Percentiles rank a stretch among this genome's conserved stretches.
phyloP scores from a whole-genome alignment of 2,888 invertebrate species.

The Limnephilus rhombicus region DNA sequence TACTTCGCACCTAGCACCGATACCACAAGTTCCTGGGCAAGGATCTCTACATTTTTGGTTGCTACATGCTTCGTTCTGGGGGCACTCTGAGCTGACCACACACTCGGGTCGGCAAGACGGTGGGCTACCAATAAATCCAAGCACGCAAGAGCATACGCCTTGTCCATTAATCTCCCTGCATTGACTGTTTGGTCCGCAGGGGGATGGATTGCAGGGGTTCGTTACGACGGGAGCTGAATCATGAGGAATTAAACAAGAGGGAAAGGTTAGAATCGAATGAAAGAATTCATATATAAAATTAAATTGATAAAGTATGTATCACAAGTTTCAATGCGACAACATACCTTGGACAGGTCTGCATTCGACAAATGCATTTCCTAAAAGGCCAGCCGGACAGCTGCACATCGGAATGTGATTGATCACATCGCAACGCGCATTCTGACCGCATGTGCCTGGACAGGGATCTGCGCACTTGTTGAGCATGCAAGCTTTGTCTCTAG shows the following conservation, averaged over 20 bases:
- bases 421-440: too few species aligned
- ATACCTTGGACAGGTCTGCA: conserved; percentile 40
- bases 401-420: too few species aligned
- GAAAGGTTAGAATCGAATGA: not conserved
- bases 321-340: not conserved
- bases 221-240: conserved; percentile 72
- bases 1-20: conserved; percentile 81
- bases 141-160: conserved; percentile 84
- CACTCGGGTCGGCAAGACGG: conserved; percentile 89
- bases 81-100: conserved; percentile 85
- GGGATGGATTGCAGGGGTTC: conserved; percentile 83
- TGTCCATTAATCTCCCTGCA: conserved; percentile 86
- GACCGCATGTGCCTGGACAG: too few species aligned
- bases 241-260: conserved; percentile 17
- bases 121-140: conserved; percentile 85
- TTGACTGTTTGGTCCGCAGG: conserved; percentile 89
- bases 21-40: conserved; percentile 90
- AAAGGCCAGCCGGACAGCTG: too few species aligned
- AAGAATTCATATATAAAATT: not conserved
- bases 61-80: conserved; percentile 84
- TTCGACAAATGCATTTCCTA: too few species aligned
- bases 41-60: conserved; percentile 90
- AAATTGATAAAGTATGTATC: not conserved
- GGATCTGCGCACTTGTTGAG: too few species aligned
- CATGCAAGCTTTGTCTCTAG: too few species aligned